Evolutionary conservation across 1,140 invertebrate species (phyloP), one percentile per base, ranked within the genome.

Genomic region (Drosophila baimaii): DNA sequence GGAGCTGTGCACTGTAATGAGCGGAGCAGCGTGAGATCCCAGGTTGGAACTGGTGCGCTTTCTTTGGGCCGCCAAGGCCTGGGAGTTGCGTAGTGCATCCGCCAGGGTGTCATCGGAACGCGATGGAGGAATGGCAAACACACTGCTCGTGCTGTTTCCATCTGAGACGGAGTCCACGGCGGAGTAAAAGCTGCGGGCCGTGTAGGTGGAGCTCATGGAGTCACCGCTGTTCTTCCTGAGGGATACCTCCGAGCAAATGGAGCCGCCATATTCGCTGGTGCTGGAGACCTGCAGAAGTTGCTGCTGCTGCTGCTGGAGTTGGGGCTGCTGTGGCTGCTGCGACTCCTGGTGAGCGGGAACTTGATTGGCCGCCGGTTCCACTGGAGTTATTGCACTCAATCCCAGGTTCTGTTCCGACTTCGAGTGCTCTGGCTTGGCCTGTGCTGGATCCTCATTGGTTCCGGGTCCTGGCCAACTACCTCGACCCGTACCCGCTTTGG

Each of bases 401-500:
- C 94, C 94, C 5, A 97, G 84, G 68, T 97, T 96, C 89, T 97
- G 96, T 77, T 97, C 96, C 25, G 96, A 97, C 82, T 97, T 96
- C 47, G 96, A 97, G 73, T 97, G 95, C 82, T 97, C 96, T 1
- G 94, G 64, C 41, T 89, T 80, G 19, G 15, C 19, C 23, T 83
- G 76, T 79, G 47, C 92, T 8, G 93, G 93, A n/a, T 54, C 64
- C n/a, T 89, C 85, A 15, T 57, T 80, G 0, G 95, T 93, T n/a
- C 95, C 96, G 0, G 96, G 96, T 0, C 96, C 96, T 0, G 96
- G 96, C 96, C 96, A 97, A 33, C 95, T 96, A 4, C 96, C 96
- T 37, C 96, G 93, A 0, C 95, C 95, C 0, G 95, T 95, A 56
- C 95, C 95, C 2, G 95, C 95, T 91, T 97, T 97, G 0, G 94